phyloP scores from a whole-genome alignment of 2,113 vertebrate species.

The Arothron firmamentum region DNA sequence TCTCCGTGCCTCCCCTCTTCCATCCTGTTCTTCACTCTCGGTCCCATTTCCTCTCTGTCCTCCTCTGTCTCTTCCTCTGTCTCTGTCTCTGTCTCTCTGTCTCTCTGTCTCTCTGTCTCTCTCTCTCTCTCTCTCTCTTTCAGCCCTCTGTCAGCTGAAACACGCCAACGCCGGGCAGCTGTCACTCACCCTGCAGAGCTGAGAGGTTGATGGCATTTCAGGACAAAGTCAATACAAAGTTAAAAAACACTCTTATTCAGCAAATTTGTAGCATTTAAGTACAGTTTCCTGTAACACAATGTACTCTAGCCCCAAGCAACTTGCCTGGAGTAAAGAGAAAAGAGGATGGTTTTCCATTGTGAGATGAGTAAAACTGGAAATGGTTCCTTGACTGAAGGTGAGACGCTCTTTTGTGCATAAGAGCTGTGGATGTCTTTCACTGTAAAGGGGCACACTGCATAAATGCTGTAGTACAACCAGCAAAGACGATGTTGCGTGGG shows the following conservation, averaged over 20 bases:
- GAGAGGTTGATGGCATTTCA: constrained; percentile 38
- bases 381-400: not conserved
- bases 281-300: not conserved
- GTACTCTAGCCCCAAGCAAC: not conserved
- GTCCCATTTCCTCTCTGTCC: constrained; percentile 3
- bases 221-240: constrained; percentile 33
- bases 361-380: not conserved
- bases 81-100: not conserved
- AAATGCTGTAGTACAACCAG: no score
- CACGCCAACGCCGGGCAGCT: constrained; percentile 35
- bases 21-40: constrained; percentile 10
- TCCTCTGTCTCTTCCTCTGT: constrained; percentile 7
- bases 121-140: not conserved
- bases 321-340: not conserved
- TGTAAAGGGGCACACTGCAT: no score
- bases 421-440: no score
- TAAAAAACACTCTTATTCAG: not conserved
- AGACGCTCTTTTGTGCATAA: not conserved
- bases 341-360: not conserved
- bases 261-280: not conserved
- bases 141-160: constrained; percentile 21
- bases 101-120: constrained; percentile 7
- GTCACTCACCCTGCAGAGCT: constrained; percentile 41
- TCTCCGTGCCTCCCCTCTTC: not conserved
- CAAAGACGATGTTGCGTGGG: no score